These are phyloP conservation scores for Heteropelma amictum DNA, from an alignment of 2,888 invertebrate species.

Conservation along the genomic window DNA sequence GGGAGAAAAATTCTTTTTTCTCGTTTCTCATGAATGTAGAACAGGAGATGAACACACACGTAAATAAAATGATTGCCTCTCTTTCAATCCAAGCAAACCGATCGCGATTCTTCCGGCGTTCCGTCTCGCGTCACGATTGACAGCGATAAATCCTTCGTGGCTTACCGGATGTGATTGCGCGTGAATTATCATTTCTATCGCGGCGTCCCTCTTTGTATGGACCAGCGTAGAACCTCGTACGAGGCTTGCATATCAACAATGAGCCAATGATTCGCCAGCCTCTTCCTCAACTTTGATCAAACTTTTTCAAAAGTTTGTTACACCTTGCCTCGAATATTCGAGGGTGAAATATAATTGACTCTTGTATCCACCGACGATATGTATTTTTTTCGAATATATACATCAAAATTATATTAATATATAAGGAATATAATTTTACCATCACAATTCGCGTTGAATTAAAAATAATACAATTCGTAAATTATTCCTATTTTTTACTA, in stretches of 20 bases:
- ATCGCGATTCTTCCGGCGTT: slow-evolving; percentile 37
- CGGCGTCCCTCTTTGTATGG: not conserved
- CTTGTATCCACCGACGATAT: too few relatives aligned
- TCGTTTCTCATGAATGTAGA: not conserved
- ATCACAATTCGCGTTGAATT: too few relatives aligned
- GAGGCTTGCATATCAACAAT: not conserved
- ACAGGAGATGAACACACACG: not conserved
- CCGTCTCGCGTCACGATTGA: slow-evolving; percentile 26
- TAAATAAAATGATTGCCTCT: not conserved
- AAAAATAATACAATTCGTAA: too few relatives aligned
- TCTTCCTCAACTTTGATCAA: too few relatives aligned
- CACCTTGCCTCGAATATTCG: too few relatives aligned
- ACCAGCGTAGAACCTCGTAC: not conserved
- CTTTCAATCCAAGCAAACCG: slow-evolving; percentile 32
- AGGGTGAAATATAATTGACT: too few relatives aligned
- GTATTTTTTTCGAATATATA: too few relatives aligned
- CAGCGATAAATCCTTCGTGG: slow-evolving; percentile 26
- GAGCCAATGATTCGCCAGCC: too few relatives aligned
- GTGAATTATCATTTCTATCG: slow-evolving; percentile 27
- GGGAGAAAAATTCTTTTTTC: not conserved
- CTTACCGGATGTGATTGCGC: slow-evolving; percentile 21
- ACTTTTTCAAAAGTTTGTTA: too few relatives aligned
- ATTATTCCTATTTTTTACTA: too few relatives aligned
- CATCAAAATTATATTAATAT: too few relatives aligned
- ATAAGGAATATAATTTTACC: too few relatives aligned